Percentiles rank a stretch among this genome's conserved stretches.
Evolutionary conservation across 2,113 vertebrate genomes (phyloP).

Genomic region (Dicaeum eximium): DNA sequence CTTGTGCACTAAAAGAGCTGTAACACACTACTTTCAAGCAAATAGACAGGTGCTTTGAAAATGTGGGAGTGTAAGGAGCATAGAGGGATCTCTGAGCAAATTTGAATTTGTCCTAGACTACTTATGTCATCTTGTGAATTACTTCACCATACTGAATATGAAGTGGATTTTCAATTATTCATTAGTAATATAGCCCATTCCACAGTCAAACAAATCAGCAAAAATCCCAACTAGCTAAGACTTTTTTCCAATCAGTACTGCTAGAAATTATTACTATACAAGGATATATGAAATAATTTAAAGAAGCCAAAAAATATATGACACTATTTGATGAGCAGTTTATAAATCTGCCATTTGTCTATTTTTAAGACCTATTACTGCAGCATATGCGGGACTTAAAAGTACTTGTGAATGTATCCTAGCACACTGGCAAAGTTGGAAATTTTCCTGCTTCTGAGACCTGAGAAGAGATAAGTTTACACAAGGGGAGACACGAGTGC

Average conservation of each 20-base stretch:
- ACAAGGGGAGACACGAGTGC: fast-evolving
- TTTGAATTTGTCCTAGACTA: background rate
- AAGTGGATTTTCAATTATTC: background rate
- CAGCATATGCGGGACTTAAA: background rate
- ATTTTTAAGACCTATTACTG: background rate
- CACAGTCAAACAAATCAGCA: background rate
- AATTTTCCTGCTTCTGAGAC: background rate
- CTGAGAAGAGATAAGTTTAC: background rate
- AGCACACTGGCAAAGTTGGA: background rate
- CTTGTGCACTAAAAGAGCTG: background rate
- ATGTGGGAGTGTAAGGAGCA: background rate
- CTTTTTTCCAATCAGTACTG: background rate
- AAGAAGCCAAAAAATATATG: background rate
- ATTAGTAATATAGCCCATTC: background rate
- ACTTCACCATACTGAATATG: background rate
- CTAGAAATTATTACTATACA: background rate
- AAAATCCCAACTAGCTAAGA: background rate
- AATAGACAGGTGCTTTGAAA: background rate
- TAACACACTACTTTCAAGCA: background rate
- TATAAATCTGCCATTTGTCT: conserved; percentile 1
- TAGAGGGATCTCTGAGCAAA: background rate
- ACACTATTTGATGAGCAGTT: background rate
- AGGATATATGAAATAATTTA: background rate
- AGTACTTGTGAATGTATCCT: background rate
- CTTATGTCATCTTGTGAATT: background rate